Base-by-base conservation (phyloP, 37 sponge, comb jelly and placozoan species). In the Dysidea cf. avara region DNA sequence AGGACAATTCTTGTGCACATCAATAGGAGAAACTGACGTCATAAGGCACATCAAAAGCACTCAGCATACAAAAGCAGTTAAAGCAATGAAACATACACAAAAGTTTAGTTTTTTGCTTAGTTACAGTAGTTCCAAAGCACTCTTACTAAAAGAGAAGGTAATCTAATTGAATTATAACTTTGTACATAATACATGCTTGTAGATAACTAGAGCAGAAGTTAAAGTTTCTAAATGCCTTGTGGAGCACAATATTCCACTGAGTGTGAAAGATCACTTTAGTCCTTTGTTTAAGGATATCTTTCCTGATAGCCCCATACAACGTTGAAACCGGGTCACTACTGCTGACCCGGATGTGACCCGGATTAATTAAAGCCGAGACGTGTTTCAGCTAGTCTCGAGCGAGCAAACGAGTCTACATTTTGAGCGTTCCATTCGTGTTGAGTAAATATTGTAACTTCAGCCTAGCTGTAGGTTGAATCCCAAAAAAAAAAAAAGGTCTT, bases 201-300 rank as follows among this genome's bases (percentile, higher is more conserved):
- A 81, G 64, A 68, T 79, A 0, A 66, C 53, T 12, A 33, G 81
- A 62, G 85, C 85, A 16, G 81, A 83, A 46, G 71, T 75, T 26
- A 82, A 88, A 36, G 71, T 88, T 21, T 53, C 83, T 6, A 69
- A 50, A 31, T 20, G 61, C 0, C 66, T 82, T 7, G 83, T 67
- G 2, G 56, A 82, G 28, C 74, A 74, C 48, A 83, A 78, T 47
- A 58, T 88, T 6, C 88, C 83, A 20, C 26, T 88, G 30, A 79
- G 73, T 22, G 54, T 88, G 11, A 29, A 56, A 31, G 89, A 83
- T 49, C 79, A 88, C n/a, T 35, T 88, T 16, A 59, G 77, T 24
- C 81, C 81, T 33, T 50, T 62, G 24, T 38, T 86, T 11, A 74
- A 34, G 43, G 76, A 80, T 28, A 76, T 65, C 2, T 87, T 80